phyloP scores from a whole-genome alignment of 2,888 invertebrate species.

The Aphidoletes aphidimyza region DNA sequence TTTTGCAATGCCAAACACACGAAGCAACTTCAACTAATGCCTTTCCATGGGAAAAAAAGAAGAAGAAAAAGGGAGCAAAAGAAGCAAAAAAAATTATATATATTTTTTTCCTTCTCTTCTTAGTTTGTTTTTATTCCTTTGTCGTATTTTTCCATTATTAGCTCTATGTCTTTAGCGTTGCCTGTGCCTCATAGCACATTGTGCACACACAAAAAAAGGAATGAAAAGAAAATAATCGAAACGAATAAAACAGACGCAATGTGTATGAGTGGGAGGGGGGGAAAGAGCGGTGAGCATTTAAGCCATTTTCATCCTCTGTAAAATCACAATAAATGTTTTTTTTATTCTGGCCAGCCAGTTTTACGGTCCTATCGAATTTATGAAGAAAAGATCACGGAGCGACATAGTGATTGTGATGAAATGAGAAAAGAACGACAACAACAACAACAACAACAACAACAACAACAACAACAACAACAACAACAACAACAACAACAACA shows the following conservation, averaged over 20 bases:
- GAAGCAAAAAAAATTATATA: background rate
- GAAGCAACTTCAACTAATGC: background rate
- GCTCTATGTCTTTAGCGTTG: background rate
- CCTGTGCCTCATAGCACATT: background rate
- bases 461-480: background rate
- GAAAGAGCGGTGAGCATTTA: background rate
- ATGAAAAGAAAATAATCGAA: conserved; percentile 49
- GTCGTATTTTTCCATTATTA: conserved; percentile 52
- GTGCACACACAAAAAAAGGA: background rate
- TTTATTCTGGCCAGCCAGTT: conserved; percentile 31
- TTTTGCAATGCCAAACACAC: background rate
- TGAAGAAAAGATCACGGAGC: conserved; percentile 37
- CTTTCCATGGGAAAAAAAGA: background rate
- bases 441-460: background rate
- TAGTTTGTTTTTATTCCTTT: conserved; percentile 34
- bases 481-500: background rate
- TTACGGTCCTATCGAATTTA: conserved; percentile 28
- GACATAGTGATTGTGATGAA: conserved; percentile 25
- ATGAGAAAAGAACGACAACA: background rate
- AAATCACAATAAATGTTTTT: conserved; percentile 45
- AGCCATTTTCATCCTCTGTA: conserved; percentile 39
- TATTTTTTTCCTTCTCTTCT: background rate
- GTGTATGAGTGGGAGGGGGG: background rate
- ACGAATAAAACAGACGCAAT: conserved; percentile 46
- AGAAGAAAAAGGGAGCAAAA: background rate